Base-by-base conservation (phyloP, 2,113 vertebrate species). In the Chaetorhynchus papuensis region DNA sequence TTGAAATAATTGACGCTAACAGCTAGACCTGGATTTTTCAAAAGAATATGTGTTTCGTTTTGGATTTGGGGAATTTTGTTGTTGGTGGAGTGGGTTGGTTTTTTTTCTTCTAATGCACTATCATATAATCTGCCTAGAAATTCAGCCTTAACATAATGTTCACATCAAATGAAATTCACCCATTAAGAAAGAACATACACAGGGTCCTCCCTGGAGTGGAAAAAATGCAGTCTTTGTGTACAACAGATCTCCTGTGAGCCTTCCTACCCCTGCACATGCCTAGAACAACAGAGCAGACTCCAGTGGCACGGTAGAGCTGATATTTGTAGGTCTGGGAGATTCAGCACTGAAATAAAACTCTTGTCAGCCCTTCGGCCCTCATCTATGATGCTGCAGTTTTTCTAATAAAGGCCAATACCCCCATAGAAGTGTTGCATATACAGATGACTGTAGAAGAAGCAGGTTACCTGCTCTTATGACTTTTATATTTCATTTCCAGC, bases 121-220 rank as follows among this genome's bases (percentile, higher is more conserved):
- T 89, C 69, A 60, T 9, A 92, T 68, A 84, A 89, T 68, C 83
- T 82, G 76, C 72, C 71, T 84, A 93, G 79, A 96, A 92, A 95
- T 89, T 93, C 90, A 86, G 64, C 26, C 64, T 94, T 92, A 87
- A 60, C 90, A 92, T 94, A 96, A 93, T 79, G 93, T 93, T 96
- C 88, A 96, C 57, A 93, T 93, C 95, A 92, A 89, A 89, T 65
- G 49, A 92, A 94, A 96, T 96, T 95, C 65, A 92, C 69, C 53
- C 31, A 2, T 92, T 96, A 88, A 44, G 60, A 78, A 83, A 42
- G 26, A 95, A 64, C 15, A 84, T 39, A 23, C 15, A 57, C 6
- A 70, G 42, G 9, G 47, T 83, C 41, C 56, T 80, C 66, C 13
- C n/a, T 83, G 65, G 87, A 92, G 86, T 61, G 83, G 90, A 93